Evolutionary conservation across 2,888 invertebrate species (phyloP).

Genomic region (Nomada fabriciana): DNA sequence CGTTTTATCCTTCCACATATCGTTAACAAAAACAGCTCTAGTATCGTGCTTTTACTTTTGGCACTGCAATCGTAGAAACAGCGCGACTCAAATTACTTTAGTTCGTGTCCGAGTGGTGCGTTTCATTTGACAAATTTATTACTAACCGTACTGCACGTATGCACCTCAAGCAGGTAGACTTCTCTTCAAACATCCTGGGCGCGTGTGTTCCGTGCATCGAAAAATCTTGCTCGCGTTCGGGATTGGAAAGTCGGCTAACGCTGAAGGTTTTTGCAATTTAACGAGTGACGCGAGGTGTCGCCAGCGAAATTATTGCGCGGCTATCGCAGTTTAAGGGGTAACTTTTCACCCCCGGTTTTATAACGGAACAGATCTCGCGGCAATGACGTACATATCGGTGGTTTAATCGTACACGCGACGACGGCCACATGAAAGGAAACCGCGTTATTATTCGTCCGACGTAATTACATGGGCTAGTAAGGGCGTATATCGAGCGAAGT

Average conservation of each 20-base stretch:
- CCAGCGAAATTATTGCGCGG: slow-evolving; percentile 25
- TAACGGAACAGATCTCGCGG: slow-evolving; percentile 37
- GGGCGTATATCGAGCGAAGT: slow-evolving; percentile 22
- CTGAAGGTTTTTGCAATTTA: slow-evolving; percentile 2
- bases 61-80: too few species aligned
- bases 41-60: too few species aligned
- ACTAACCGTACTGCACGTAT: too few species aligned
- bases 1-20: too few species aligned
- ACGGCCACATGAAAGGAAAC: slow-evolving; percentile 41
- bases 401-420: slow-evolving; percentile 43
- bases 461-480: slow-evolving; percentile 39
- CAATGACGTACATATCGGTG: slow-evolving; percentile 30
- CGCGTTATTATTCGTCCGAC: slow-evolving; percentile 41
- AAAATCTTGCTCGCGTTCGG: not conserved
- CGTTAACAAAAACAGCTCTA: too few species aligned
- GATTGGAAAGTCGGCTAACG: not conserved
- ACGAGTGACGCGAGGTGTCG: slow-evolving; percentile 31
- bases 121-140: too few species aligned
- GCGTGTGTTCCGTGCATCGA: too few species aligned
- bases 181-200: too few species aligned
- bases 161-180: too few species aligned
- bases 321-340: slow-evolving; percentile 12
- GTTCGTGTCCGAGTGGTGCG: too few species aligned
- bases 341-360: slow-evolving; percentile 38
- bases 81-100: too few species aligned